A percentile compares a stretch with the other conserved stretches of the same genome.
phyloP scores from a whole-genome alignment of 2,888 invertebrate genomes.

The Cantharis nigra region DNA sequence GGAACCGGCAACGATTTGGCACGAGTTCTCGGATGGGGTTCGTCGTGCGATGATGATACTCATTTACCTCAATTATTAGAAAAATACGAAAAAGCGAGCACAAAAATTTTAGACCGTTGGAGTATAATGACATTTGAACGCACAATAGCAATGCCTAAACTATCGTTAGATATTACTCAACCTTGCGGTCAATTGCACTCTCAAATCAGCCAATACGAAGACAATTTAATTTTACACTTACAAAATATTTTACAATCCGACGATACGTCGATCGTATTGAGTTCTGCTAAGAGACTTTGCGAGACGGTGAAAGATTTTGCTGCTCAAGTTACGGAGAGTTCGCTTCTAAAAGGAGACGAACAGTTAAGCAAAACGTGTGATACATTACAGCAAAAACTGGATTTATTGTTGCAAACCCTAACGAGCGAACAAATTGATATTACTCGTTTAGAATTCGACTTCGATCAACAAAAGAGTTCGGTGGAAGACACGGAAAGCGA shows the following conservation, averaged over 20 bases:
- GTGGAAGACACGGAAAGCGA: conserved; percentile 53
- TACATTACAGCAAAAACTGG: conserved; percentile 75
- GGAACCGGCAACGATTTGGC: conserved; percentile 97
- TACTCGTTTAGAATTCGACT: conserved; percentile 35
- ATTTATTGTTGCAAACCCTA: conserved; percentile 72
- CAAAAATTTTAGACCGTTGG: conserved; percentile 97
- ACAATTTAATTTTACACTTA: conserved; percentile 77
- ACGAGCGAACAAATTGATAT: conserved; percentile 66
- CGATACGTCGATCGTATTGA: conserved; percentile 71
- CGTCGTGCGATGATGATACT: conserved; percentile 93
- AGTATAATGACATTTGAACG: conserved; percentile 93
- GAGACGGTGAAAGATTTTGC: conserved; percentile 80
- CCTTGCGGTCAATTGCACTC: conserved; percentile 56
- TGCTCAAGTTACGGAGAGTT: conserved; percentile 64
- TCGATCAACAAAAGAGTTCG: conserved; percentile 40
- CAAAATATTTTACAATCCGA: conserved; percentile 85
- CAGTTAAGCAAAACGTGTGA: conserved; percentile 71
- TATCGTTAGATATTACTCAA: conserved; percentile 54
- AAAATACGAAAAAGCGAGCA: conserved; percentile 94
- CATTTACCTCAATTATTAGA: conserved; percentile 90
- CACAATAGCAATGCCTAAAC: conserved; percentile 65
- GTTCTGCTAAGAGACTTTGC: conserved; percentile 70
- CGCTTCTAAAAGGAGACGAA: conserved; percentile 62
- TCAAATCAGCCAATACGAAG: conserved; percentile 73
- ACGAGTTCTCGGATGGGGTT: conserved; percentile 94